phyloP scores from a whole-genome alignment of 1,140 invertebrate species.

The Drosophila pseudoobscura region DNA sequence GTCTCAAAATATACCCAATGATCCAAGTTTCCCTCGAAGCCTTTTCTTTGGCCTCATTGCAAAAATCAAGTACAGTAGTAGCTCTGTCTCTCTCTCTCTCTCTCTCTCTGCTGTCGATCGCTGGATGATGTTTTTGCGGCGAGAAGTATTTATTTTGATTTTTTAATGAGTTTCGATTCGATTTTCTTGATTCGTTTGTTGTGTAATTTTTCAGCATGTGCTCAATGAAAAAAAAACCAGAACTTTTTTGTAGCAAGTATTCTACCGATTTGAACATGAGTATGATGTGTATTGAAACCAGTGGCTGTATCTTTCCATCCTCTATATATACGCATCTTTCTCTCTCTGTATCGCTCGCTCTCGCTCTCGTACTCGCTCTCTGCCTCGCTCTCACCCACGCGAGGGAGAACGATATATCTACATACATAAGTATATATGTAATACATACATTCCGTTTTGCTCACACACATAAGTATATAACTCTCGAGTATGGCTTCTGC shows the following conservation, averaged over 20 bases:
- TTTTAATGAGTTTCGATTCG: constrained; percentile 19
- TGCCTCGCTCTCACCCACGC: constrained; percentile 8
- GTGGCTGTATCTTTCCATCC: constrained; percentile 63
- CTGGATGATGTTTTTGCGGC: constrained; percentile 7
- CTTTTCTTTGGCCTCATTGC: constrained; percentile 59
- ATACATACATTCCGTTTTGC: constrained; percentile 57
- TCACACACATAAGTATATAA: constrained; percentile 52
- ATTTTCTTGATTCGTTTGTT: constrained; percentile 44
- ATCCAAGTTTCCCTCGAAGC: constrained; percentile 16
- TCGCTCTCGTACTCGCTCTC: constrained; percentile 48
- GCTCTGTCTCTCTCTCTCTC: constrained; percentile 20
- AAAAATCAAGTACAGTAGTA: constrained; percentile 50
- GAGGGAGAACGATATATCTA: constrained; percentile 43
- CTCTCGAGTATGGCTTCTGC: constrained; percentile 74
- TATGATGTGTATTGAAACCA: constrained; percentile 32
- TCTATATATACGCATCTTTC: constrained; percentile 45
- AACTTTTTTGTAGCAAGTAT: constrained; percentile 71
- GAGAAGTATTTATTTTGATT: constrained; percentile 43
- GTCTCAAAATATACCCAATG: constrained; percentile 14
- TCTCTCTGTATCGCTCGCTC: constrained; percentile 37
- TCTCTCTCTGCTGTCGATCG: constrained; percentile 2
- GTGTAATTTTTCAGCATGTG: constrained; percentile 75
- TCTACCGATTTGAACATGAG: constrained; percentile 43
- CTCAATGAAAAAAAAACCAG: constrained; percentile 72
- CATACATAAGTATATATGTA: constrained; percentile 18